Conservation (phyloP, 2,888 invertebrate genomes). For the Scaptomyza flava region DNA sequence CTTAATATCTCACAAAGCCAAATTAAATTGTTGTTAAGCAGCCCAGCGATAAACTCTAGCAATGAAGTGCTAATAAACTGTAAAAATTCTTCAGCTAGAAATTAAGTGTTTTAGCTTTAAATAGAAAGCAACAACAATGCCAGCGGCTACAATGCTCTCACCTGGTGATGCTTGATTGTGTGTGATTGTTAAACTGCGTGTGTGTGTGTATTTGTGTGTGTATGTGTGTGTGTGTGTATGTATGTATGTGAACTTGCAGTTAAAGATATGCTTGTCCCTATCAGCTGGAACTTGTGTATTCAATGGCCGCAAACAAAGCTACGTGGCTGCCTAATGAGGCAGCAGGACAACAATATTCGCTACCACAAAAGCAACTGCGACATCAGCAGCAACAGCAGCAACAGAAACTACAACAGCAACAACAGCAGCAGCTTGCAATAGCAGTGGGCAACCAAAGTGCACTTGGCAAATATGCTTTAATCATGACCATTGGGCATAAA, state of each 20-base stretch:
- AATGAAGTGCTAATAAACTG: constrained; percentile 25
- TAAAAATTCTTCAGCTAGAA: constrained; percentile 23
- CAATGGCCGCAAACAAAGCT: constrained; percentile 40
- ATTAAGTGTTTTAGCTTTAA: constrained; percentile 30
- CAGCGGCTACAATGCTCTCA: constrained; percentile 14
- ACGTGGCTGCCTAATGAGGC: constrained; percentile 43
- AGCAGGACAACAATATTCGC: constrained; percentile 42
- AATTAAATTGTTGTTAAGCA: not conserved
- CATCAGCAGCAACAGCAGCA: constrained; percentile 13
- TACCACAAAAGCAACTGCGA: constrained; percentile 36
- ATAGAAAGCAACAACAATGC: constrained; percentile 19
- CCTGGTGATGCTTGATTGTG: constrained; percentile 7
- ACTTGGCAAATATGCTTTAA: constrained; percentile 52
- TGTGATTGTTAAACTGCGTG: not conserved
- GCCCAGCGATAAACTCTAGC: not conserved
- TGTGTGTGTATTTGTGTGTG: constrained; percentile 5
- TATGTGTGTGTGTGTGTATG: not conserved
- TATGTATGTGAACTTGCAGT: not conserved
- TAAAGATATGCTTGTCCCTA: constrained; percentile 18
- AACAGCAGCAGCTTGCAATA: not conserved
- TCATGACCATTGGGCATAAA: constrained; percentile 31
- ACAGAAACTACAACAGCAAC: constrained; percentile 12
- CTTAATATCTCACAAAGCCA: not conserved
- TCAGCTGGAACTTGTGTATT: constrained; percentile 30
- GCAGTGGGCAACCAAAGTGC: constrained; percentile 28